A percentile compares a stretch with the other conserved stretches of the same genome.
phyloP scores from a whole-genome alignment of 2,113 vertebrate genomes.

The Panthera tigris region DNA sequence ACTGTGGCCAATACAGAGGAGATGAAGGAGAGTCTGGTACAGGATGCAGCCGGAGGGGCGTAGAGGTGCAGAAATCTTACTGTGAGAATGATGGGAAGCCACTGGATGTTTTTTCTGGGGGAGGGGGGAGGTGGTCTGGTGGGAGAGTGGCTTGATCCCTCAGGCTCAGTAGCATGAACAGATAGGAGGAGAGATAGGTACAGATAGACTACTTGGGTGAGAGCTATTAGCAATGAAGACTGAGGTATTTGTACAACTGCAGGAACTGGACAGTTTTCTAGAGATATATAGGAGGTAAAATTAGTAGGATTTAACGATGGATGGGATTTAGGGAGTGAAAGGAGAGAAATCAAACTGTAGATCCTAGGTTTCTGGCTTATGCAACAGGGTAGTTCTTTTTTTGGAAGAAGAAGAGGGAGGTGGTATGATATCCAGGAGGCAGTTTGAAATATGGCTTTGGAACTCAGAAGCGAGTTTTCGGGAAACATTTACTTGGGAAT shows the following conservation, averaged over 20 bases:
- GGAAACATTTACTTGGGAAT: background rate
- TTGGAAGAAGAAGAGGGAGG: too few species aligned
- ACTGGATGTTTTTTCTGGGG: background rate
- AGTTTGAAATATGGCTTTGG: background rate
- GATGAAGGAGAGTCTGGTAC: background rate
- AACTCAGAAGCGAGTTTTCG: background rate
- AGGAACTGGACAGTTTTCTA: background rate
- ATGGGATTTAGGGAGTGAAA: background rate
- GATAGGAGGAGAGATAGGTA: background rate
- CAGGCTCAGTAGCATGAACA: background rate
- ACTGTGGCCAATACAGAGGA: background rate
- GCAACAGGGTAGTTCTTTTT: background rate
- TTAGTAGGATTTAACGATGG: background rate
- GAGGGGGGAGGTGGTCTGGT: too few species aligned
- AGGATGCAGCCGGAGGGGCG: background rate
- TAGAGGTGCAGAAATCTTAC: background rate
- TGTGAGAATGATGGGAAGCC: background rate
- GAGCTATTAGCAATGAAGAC: background rate
- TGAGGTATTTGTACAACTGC: background rate
- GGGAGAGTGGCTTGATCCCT: background rate
- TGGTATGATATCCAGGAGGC: background rate
- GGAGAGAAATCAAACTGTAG: background rate
- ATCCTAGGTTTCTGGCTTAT: background rate
- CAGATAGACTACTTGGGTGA: background rate
- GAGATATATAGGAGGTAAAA: background rate